These are phyloP conservation scores for Ferrisia virgata DNA, from an alignment of 2,888 invertebrate species.

Conservation along the genomic window DNA sequence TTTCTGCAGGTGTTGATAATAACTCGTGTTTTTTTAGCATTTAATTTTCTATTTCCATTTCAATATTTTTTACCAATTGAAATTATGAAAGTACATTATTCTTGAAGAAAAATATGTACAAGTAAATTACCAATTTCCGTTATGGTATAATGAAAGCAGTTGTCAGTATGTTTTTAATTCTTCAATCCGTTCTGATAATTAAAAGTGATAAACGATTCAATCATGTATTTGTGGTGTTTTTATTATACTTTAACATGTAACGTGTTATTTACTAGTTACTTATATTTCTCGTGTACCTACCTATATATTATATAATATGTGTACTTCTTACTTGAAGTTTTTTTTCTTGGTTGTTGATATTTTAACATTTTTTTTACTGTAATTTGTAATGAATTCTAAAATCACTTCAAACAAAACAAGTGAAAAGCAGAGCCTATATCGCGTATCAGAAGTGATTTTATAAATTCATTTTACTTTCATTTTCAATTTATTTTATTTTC, in stretches of 20 bases:
- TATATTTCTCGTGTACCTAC: background rate
- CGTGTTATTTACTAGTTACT: background rate
- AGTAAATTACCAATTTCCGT: too few relatives aligned
- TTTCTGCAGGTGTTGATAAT: background rate
- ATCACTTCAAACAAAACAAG: too few relatives aligned
- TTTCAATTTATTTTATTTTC: background rate
- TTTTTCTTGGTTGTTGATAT: too few relatives aligned
- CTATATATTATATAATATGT: background rate
- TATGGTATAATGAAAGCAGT: background rate
- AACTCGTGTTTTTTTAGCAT: background rate
- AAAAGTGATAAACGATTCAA: background rate
- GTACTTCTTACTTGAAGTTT: background rate
- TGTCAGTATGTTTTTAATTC: background rate
- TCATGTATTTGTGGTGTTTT: background rate
- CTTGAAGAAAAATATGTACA: too few relatives aligned
- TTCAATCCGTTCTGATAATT: background rate
- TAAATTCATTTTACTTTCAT: too few relatives aligned
- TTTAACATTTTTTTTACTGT: too few relatives aligned
- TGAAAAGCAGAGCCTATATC: too few relatives aligned
- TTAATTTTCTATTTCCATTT: background rate
- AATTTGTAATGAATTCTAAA: too few relatives aligned
- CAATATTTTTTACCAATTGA: background rate
- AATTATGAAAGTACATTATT: too few relatives aligned
- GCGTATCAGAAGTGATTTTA: too few relatives aligned
- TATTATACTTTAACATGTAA: background rate